A percentile compares a stretch with the other conserved stretches of the same genome.
These are phyloP conservation scores for Ypsolopha scabrella DNA, from an alignment of 2,888 invertebrate species.

Conservation along the genomic window DNA sequence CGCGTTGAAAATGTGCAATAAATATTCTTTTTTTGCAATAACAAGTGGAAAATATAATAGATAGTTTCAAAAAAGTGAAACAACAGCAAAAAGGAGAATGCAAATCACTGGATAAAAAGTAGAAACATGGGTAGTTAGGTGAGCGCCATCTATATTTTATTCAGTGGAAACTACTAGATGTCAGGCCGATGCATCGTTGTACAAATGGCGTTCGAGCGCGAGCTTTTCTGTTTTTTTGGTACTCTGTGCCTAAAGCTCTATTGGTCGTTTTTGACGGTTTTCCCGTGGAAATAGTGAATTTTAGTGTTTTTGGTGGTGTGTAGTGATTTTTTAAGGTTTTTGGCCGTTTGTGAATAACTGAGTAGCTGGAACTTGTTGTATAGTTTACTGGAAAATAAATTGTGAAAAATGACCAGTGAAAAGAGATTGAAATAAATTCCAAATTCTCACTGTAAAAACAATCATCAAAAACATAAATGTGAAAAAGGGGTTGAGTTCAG, in stretches of 20 bases:
- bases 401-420: too few relatives aligned
- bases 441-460: too few relatives aligned
- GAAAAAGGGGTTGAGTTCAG: too few relatives aligned
- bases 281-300: background rate
- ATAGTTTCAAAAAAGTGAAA: background rate
- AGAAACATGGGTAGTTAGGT: background rate
- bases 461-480: too few relatives aligned
- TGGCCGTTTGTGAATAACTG: background rate
- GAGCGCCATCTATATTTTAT: conserved; percentile 1
- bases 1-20: too few relatives aligned
- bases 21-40: too few relatives aligned
- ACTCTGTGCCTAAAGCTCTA: background rate
- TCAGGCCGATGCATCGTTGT: background rate
- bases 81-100: background rate
- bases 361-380: background rate
- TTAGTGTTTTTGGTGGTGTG: background rate
- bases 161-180: background rate
- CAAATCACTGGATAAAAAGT: background rate
- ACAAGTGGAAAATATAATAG: background rate
- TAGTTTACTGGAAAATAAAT: too few relatives aligned
- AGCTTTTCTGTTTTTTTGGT: background rate
- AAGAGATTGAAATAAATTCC: too few relatives aligned
- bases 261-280: background rate
- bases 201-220: background rate
- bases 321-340: background rate